These are phyloP conservation scores for Cephus rjabovi DNA, from an alignment of 2,888 invertebrate genomes.

Conservation along the genomic window DNA sequence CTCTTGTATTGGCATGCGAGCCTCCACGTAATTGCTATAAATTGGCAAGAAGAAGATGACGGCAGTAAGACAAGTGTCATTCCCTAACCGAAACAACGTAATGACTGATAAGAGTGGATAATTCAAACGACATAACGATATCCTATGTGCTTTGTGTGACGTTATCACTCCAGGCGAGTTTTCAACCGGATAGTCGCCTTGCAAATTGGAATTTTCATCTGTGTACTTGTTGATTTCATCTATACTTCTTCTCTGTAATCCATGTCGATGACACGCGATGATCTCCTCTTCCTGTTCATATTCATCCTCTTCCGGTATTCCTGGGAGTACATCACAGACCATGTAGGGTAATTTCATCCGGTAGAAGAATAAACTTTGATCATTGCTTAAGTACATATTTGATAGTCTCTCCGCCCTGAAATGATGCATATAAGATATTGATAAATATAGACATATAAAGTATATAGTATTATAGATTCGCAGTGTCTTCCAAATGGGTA, in stretches of 20 bases:
- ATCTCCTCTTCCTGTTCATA: background rate
- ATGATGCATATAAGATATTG: background rate
- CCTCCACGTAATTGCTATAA: constrained; percentile 6
- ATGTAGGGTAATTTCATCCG: background rate
- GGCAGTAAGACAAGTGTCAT: constrained; percentile 5
- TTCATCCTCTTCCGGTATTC: constrained; percentile 15
- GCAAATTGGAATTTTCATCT: background rate
- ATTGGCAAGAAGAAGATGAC: constrained; percentile 11
- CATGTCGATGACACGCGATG: background rate
- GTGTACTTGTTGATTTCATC: background rate
- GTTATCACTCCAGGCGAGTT: background rate
- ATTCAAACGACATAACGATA: background rate
- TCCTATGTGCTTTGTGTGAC: background rate
- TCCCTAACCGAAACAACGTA: constrained; percentile 13
- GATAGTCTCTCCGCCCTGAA: background rate
- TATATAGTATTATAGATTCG: background rate
- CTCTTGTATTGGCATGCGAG: constrained; percentile 9
- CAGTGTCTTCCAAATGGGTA: background rate
- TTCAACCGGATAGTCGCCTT: background rate
- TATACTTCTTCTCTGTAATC: background rate
- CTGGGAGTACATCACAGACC: constrained; percentile 6
- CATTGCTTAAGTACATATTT: background rate
- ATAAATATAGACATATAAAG: background rate
- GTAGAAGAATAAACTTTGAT: background rate
- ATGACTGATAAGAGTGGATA: constrained; percentile 8